Conservation (phyloP, 1,140 invertebrate genomes). For the Cyrtorhinus lividipennis region DNA sequence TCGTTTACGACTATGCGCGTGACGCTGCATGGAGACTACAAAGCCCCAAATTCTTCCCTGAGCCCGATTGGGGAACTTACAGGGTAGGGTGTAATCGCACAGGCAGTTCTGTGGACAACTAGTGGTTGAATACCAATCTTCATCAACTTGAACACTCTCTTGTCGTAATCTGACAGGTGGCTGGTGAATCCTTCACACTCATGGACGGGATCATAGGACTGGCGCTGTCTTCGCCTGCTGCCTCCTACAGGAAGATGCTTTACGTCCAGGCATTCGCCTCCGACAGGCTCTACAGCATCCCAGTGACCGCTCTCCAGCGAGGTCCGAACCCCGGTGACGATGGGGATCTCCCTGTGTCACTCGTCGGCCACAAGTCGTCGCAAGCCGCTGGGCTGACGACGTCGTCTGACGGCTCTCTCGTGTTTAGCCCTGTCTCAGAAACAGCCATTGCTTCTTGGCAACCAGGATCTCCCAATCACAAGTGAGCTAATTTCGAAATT, state of each 20-base stretch:
- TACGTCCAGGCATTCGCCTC: conserved; percentile 74
- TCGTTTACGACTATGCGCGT: conserved; percentile 53
- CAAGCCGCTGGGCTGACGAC: conserved; percentile 57
- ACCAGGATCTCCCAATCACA: conserved; percentile 47
- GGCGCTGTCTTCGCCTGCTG: conserved; percentile 46
- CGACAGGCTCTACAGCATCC: conserved; percentile 58
- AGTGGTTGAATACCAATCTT: background rate
- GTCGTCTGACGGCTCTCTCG: conserved; percentile 51
- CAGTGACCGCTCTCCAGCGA: conserved; percentile 49
- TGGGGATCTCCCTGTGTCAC: conserved; percentile 49
- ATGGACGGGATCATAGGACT: conserved; percentile 67
- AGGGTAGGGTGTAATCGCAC: no score
- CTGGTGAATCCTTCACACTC: conserved; percentile 46
- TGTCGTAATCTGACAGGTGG: no score
- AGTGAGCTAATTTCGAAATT: conserved; percentile 30
- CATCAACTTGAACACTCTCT: no score
- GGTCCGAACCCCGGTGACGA: conserved; percentile 46
- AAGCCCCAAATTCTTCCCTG: conserved; percentile 64
- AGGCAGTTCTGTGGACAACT: background rate
- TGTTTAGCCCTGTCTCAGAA: conserved; percentile 59
- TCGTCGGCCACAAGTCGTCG: conserved; percentile 65
- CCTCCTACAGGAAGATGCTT: conserved; percentile 31
- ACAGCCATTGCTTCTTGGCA: conserved; percentile 63
- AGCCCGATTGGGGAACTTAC: conserved; percentile 57
- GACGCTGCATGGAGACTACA: conserved; percentile 59